Percentiles rank a stretch among this genome's conserved stretches.
Evolutionary conservation across 2,797 vertebrate species (phyloP).

Genomic region (Acrossocheilus fasciatus): DNA sequence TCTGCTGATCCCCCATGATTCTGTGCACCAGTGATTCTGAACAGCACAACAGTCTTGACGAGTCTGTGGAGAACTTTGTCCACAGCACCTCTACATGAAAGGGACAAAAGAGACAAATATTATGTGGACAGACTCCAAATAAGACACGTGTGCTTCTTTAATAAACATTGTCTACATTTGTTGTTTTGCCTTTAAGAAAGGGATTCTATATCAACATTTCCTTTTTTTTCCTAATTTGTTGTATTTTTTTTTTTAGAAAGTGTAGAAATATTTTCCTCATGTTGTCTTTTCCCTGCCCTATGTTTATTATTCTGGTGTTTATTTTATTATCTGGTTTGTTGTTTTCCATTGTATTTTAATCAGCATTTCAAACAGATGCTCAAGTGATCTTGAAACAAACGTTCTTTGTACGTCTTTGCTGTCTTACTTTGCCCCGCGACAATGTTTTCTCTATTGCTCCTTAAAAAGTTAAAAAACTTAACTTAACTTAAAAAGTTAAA

Average conservation of each 20-base stretch:
- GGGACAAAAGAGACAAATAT: conserved; percentile 68
- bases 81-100: conserved; percentile 65
- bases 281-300: conserved; percentile 66
- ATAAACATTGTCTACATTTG: conserved; percentile 79
- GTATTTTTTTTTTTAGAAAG: conserved; percentile 65
- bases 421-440: conserved; percentile 47
- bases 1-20: conserved; percentile 62
- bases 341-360: conserved; percentile 61
- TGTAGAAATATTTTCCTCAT: conserved; percentile 78
- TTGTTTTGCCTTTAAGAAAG: conserved; percentile 75
- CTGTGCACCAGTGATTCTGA: conserved; percentile 76
- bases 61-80: conserved; percentile 71
- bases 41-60: conserved; percentile 77
- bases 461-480: conserved; percentile 76
- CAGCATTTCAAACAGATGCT: conserved; percentile 55
- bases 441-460: conserved; percentile 81
- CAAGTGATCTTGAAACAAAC: conserved; percentile 56
- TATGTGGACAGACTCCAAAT: conserved; percentile 57
- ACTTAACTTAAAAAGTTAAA: conserved; percentile 80
- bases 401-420: conserved; percentile 52
- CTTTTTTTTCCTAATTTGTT: conserved; percentile 72
- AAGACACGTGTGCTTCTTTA: conserved; percentile 76
- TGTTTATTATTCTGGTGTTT: conserved; percentile 58
- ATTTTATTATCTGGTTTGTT: conserved; percentile 58
- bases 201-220: conserved; percentile 67